Evolutionary conservation across 2,113 vertebrate species (phyloP).

Genomic region (Motacilla alba): DNA sequence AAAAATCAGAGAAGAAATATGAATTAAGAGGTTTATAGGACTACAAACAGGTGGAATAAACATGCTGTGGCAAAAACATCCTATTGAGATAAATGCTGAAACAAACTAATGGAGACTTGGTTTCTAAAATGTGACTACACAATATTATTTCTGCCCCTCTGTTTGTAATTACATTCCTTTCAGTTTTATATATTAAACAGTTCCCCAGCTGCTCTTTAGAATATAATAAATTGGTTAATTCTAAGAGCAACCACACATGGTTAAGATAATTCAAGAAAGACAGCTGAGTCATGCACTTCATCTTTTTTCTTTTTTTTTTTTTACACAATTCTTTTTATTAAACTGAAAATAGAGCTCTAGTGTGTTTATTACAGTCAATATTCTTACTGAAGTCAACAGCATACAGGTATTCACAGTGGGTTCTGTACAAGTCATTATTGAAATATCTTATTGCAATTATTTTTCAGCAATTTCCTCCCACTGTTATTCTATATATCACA

Average conservation of each 20-base stretch:
- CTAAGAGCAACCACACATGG: conserved; percentile 52
- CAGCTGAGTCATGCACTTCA: conserved; percentile 4
- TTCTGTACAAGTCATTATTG: neutral
- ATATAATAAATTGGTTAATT: conserved; percentile 68
- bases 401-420: conserved; percentile 15
- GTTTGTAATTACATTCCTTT: conserved; percentile 56
- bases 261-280: conserved; percentile 54
- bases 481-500: conserved; percentile 2
- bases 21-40: neutral
- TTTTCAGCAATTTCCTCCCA: conserved; percentile 36
- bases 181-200: conserved; percentile 25
- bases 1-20: neutral
- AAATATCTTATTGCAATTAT: conserved; percentile 37
- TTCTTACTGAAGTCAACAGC: conserved; percentile 25
- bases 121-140: conserved; percentile 39
- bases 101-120: neutral
- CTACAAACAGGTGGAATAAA: conserved; percentile 36
- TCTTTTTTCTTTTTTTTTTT: neutral
- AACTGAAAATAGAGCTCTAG: conserved; percentile 19
- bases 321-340: conserved; percentile 38
- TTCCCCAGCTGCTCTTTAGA: conserved; percentile 52
- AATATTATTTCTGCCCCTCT: conserved; percentile 15
- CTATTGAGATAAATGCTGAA: neutral
- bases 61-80: neutral
- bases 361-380: conserved; percentile 38